Conservation (phyloP, 2,113 vertebrate genomes). For the Motacilla alba region DNA sequence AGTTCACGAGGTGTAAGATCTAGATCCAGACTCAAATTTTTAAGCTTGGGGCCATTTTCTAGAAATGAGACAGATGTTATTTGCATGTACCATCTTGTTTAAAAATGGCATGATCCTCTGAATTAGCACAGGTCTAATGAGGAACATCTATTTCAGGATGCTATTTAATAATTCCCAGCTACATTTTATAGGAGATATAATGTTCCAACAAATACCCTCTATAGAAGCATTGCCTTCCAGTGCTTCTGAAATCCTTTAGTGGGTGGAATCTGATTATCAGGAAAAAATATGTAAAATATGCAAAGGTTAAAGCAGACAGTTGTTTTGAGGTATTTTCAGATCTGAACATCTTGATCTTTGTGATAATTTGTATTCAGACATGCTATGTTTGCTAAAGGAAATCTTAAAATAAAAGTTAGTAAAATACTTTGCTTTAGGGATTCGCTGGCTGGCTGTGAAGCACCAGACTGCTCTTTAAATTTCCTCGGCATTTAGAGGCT, state of each 20-base stretch:
- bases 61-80: not conserved
- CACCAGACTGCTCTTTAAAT: conserved; percentile 5
- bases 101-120: not conserved
- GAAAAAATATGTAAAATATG: not conserved
- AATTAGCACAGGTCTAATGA: not conserved
- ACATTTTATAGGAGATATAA: not conserved
- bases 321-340: conserved; percentile 37
- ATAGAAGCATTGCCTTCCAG: not conserved
- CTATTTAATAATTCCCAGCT: not conserved
- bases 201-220: not conserved
- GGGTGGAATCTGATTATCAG: conserved; percentile 13
- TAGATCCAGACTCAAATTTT: not conserved
- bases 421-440: not conserved
- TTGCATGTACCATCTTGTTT: not conserved
- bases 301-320: conserved; percentile 31
- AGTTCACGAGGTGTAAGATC: not conserved
- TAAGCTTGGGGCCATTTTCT: not conserved
- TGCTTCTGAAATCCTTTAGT: not conserved
- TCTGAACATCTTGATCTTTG: conserved; percentile 38
- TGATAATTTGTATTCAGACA: conserved; percentile 21
- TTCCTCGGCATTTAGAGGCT: not conserved
- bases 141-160: not conserved
- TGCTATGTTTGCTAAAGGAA: not conserved
- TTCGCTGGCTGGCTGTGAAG: not conserved
- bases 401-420: not conserved